Base-by-base conservation (phyloP, 92 coral and sea anemone genomes). In the Parazoanthus darwini region DNA sequence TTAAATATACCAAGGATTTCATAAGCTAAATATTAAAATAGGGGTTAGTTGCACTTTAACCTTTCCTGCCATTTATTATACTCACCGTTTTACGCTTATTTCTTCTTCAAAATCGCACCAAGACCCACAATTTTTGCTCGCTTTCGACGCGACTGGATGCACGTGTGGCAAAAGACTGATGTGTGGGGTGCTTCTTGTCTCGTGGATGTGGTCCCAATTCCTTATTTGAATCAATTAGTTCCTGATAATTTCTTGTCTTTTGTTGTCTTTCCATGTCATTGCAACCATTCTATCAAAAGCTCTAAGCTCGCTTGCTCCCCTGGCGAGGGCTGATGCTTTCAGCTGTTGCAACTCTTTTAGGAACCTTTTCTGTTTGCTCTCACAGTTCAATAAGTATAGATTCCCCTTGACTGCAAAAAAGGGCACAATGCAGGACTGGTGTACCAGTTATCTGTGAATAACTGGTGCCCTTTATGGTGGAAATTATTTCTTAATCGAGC, bases 251-350 rank as follows among this genome's bases (percentile, higher is more conserved):
- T 29, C 33, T 29, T 29, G 33, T 29, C 33, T 29, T 44, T 91
- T 91, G 44, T 80, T 91, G 48, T 92, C 94, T 63, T 92, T 86
- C 94, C 94, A 92, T 1, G 78, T 81, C 84, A 89, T 1, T 68
- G 92, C 92, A 20, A 82, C 80, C 23, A 86, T 74, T 38, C 91
- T 89, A 44, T 89, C 23, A 15, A 51, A 88, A 77, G 50, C 82
- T 59, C 89, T 84, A 22, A 80, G 20, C 48, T 44, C 59, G 68
- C 37, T 44, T 43, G 42, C 82, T 42, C 93, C 89, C 18, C 88
- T 36, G 70, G 90, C 85, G 78, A 79, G 85, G 74, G 86, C 77
- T 4, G 90, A 88, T 44, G 79, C 85, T 37, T 85, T 78, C 16
- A 88, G 88, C 74, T 78, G 75, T 56, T 91, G 80, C 63, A 88